Conservation (phyloP, 2,888 invertebrate species). For the Hirtodrosophila trivittata region DNA sequence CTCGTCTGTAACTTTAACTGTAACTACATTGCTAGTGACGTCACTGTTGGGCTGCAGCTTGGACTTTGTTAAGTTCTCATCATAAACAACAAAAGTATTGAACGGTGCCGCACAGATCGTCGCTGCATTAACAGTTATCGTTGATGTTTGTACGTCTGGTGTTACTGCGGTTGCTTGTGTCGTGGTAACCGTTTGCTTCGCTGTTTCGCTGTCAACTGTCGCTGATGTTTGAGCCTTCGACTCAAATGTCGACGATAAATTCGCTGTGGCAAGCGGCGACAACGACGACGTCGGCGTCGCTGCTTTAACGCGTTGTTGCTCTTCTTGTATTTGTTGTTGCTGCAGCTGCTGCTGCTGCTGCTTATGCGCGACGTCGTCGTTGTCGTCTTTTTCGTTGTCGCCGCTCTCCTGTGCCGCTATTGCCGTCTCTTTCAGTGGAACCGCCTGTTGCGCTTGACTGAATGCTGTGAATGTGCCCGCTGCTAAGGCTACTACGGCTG, state of each 20-base stretch:
- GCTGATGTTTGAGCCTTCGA: conserved; percentile 80
- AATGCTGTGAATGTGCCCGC: conserved; percentile 25
- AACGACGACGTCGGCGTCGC: conserved; percentile 47
- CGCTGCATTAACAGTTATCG: conserved; percentile 30
- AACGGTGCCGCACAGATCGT: conserved; percentile 19
- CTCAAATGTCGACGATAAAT: conserved; percentile 77
- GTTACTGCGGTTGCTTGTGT: conserved; percentile 40
- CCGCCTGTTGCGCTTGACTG: conserved; percentile 46
- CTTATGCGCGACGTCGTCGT: conserved; percentile 24
- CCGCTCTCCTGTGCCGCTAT: conserved; percentile 46
- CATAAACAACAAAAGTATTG: conserved; percentile 38
- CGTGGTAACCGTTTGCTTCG: conserved; percentile 78
- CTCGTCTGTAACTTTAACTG: conserved; percentile 34
- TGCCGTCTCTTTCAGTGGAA: conserved; percentile 56
- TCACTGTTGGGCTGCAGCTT: conserved; percentile 36
- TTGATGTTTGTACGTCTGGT: conserved; percentile 36
- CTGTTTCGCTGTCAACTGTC: conserved; percentile 81
- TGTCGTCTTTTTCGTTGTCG: conserved; percentile 26
- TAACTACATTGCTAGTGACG: conserved; percentile 34
- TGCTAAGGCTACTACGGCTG: too few species aligned
- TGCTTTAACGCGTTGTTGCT: conserved; percentile 29
- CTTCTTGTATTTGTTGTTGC: too few species aligned
- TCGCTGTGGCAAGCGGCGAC: conserved; percentile 63
- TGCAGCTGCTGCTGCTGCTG: conserved; percentile 37
- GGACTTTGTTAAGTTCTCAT: conserved; percentile 24